Base-by-base conservation (phyloP, 2,888 invertebrate genomes). In the Limulus polyphemus region DNA sequence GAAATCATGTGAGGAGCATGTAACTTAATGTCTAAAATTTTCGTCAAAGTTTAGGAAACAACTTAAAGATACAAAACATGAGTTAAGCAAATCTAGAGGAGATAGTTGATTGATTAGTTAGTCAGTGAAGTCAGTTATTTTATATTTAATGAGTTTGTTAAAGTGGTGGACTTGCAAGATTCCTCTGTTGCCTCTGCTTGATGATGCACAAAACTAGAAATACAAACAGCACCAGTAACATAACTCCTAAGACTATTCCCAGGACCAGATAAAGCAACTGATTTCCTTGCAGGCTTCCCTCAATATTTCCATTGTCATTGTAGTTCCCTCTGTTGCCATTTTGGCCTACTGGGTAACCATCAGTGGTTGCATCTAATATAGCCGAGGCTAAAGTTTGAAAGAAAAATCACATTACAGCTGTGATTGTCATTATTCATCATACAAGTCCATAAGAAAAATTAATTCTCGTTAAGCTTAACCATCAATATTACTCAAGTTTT, bases 221-320 rank as follows among this genome's bases (percentile, higher is more conserved):
- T 81, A 85, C 83, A 78, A 85, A 84, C 72, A 82, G 69, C 11
- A 81, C 71, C 11, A 79, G 74, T 51, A 80, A 67, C 49, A 72
- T 74, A 7, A 80, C 80, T 13, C 81, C 79, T 32, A 83, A 77
- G 17, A 79, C 80, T 47, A 80, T 80, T 0, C 82, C 83, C 49
- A 83, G 77, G 54, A 83, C 79, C 2, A 83, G 77, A 69, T 83
- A 83, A 68, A 83, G 69, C 10, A 57, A 48, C 47, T 54, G 50
- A 59, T 49, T 59, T 14, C 52, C 55, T n/a, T 58, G 32, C 11
- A 11, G 16, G 5, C 17, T 13, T 54, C 17, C 16, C 47, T 12
- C 60, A 56, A 57, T 54, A 57, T 55, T 60, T 56, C 12, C 62
- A 60, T 16, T 62, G 57, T n/a, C 10, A 50, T 59, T 16, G 47